Evolutionary conservation across 2,888 invertebrate genomes (phyloP).

Genomic region (Stenodera caucasica): DNA sequence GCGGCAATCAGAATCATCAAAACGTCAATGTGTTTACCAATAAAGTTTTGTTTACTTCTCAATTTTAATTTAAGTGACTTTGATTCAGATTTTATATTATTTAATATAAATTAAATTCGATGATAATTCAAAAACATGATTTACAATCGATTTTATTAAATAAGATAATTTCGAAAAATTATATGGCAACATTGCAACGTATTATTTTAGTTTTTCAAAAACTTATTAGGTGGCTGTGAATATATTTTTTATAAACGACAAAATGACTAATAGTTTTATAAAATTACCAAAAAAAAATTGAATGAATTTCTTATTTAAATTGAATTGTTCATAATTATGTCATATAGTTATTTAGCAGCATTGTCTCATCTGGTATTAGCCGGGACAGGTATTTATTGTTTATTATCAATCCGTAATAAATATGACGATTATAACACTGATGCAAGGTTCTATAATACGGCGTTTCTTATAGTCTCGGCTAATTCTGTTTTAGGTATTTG

Average conservation of each 20-base stretch:
- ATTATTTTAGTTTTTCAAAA: slow-evolving; percentile 24
- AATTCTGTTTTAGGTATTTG: slow-evolving; percentile 49
- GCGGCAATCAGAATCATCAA: no score
- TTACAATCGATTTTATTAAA: no score
- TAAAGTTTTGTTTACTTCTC: slow-evolving; percentile 7
- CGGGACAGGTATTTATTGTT: slow-evolving; percentile 44
- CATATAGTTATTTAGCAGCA: slow-evolving; percentile 42
- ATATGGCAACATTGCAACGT: slow-evolving; percentile 18
- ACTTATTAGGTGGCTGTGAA: slow-evolving; percentile 18
- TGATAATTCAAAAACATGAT: no score
- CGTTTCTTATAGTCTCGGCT: slow-evolving; percentile 44
- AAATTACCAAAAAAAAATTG: no score
- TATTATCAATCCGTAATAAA: slow-evolving; percentile 21
- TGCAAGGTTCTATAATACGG: slow-evolving; percentile 34
- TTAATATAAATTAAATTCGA: neutral
- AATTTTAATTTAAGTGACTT: neutral
- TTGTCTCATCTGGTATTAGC: slow-evolving; percentile 46
- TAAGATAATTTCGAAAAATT: neutral
- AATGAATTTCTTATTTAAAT: no score
- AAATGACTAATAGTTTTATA: slow-evolving; percentile 19
- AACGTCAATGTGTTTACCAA: slow-evolving; percentile 9
- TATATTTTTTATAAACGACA: slow-evolving; percentile 17
- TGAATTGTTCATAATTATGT: no score
- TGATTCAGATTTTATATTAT: neutral
- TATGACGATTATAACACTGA: slow-evolving; percentile 10